phyloP scores from a whole-genome alignment of 2,888 invertebrate genomes.

The Athalia circularis region DNA sequence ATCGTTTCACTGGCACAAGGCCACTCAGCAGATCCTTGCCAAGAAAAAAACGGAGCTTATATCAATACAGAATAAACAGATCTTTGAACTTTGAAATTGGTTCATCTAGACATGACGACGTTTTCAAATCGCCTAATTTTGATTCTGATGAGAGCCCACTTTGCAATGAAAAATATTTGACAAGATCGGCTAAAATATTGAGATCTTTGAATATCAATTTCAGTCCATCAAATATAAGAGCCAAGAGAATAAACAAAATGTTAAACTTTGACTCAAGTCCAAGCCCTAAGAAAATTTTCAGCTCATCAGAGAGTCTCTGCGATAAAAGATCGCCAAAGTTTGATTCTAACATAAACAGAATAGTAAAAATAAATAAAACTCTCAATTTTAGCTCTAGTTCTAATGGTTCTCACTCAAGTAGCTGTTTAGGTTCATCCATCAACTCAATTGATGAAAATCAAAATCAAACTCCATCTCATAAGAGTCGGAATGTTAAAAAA shows the following conservation, averaged over 20 bases:
- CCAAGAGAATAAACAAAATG: constrained; percentile 63
- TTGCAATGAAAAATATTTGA: constrained; percentile 56
- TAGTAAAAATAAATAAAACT: constrained; percentile 55
- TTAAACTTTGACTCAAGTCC: constrained; percentile 65
- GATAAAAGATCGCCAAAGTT: constrained; percentile 47
- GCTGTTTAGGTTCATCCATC: constrained; percentile 56
- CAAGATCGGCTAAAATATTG: constrained; percentile 68
- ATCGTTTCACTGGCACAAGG: constrained; percentile 58
- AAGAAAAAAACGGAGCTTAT: constrained; percentile 56
- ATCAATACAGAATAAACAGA: constrained; percentile 61
- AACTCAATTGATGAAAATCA: constrained; percentile 69
- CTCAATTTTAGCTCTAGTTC: constrained; percentile 59
- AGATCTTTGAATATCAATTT: constrained; percentile 63
- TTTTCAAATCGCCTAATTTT: constrained; percentile 58
- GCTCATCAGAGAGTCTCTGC: constrained; percentile 47
- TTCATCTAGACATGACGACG: constrained; percentile 48
- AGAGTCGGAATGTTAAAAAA: constrained; percentile 58
- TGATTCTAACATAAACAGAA: constrained; percentile 47
- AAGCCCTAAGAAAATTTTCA: constrained; percentile 59
- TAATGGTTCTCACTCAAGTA: constrained; percentile 57
- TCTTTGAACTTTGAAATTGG: constrained; percentile 64
- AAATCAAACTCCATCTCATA: constrained; percentile 66
- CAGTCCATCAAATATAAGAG: constrained; percentile 56
- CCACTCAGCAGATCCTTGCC: constrained; percentile 60
- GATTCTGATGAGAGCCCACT: constrained; percentile 53